Conservation (phyloP, 2,797 vertebrate genomes). For the Nannoperca obscura region DNA sequence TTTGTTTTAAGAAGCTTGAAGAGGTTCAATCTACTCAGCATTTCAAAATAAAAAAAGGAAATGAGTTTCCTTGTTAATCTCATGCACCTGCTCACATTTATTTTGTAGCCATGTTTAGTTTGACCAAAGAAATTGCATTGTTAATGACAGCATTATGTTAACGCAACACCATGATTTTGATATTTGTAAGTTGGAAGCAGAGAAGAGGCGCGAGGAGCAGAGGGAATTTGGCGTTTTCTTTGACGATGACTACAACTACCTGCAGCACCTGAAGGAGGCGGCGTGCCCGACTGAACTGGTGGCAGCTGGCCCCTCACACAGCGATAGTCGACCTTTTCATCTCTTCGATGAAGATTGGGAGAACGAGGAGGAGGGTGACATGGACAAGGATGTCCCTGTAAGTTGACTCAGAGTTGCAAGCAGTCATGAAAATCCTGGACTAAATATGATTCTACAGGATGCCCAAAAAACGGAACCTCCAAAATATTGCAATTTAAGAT, state of each 20-base stretch:
- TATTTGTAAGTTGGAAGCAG: conserved; percentile 75
- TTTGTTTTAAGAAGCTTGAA: neutral
- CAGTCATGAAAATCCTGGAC: too few species aligned
- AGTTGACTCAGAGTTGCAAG: conserved; percentile 52
- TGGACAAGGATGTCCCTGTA: conserved; percentile 78
- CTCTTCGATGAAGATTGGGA: conserved; percentile 76
- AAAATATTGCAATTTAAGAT: neutral
- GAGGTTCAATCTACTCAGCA: neutral
- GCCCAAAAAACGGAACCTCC: too few species aligned
- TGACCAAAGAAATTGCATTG: neutral
- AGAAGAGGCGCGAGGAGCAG: conserved; percentile 91
- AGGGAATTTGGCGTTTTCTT: conserved; percentile 94
- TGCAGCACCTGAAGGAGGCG: conserved; percentile 95
- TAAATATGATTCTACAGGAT: too few species aligned
- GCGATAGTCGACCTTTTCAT: conserved; percentile 51
- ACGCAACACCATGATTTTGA: neutral
- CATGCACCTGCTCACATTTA: neutral
- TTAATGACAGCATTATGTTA: fast-evolving
- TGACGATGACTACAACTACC: conserved; percentile 96
- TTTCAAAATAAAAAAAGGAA: too few species aligned
- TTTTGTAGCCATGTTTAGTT: neutral
- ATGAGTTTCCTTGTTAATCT: neutral
- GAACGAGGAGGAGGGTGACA: conserved; percentile 36
- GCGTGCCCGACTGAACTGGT: conserved; percentile 86
- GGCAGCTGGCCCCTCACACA: conserved; percentile 53